Conservation (phyloP, 2,113 vertebrate genomes). For the Myocastor coypus region DNA sequence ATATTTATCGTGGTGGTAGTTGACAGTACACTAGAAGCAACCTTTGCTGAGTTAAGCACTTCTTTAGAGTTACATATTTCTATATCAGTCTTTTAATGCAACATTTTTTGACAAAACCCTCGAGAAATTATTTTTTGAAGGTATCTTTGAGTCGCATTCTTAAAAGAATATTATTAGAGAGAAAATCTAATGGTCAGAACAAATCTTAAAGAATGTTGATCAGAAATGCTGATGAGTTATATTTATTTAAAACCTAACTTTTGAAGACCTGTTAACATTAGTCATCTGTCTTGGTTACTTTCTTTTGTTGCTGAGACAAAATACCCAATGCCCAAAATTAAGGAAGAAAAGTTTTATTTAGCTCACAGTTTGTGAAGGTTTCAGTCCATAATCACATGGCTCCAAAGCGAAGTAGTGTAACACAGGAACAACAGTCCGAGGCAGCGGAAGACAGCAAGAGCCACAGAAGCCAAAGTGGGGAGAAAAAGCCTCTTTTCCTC, state of each 20-base stretch:
- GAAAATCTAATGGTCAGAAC: neutral
- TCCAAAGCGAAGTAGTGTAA: too few species aligned
- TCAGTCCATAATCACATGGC: too few species aligned
- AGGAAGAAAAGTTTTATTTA: too few species aligned
- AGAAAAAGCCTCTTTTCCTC: too few species aligned
- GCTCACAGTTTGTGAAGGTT: too few species aligned
- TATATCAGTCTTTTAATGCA: neutral
- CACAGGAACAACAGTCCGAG: too few species aligned
- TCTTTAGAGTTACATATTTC: neutral
- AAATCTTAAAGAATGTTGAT: neutral
- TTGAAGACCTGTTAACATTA: neutral
- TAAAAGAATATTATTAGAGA: neutral
- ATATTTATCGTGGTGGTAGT: neutral
- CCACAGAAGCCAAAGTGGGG: too few species aligned
- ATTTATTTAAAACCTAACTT: neutral
- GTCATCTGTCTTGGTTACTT: neutral
- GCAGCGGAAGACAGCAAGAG: too few species aligned
- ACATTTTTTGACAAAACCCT: neutral
- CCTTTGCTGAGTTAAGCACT: neutral
- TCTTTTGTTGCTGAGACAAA: too few species aligned
- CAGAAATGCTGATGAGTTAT: neutral
- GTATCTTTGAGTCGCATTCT: constrained; percentile 25
- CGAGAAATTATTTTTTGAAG: neutral
- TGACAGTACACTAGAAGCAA: neutral
- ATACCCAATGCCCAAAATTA: too few species aligned